Base-by-base conservation (phyloP, 2,888 invertebrate species). In the Cloeon dipterum region DNA sequence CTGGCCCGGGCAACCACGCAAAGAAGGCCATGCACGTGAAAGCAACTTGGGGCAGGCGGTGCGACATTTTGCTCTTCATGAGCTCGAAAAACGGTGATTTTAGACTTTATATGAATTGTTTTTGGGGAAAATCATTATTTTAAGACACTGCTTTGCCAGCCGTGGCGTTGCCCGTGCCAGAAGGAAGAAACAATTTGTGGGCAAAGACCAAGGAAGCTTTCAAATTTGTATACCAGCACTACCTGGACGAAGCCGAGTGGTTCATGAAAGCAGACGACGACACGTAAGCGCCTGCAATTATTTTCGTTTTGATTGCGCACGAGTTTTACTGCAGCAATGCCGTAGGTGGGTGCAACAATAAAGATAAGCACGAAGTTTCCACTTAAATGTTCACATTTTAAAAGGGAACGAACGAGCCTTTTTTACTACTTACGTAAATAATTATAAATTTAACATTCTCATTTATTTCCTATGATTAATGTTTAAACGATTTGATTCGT, bases 221-320 rank as follows among this genome's bases (percentile, higher is more conserved):
- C 53, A 71, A 74, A 48, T 86, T 89, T 51, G 72, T 86, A 16
- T 82, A 86, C 51, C 66, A 82, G 45, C 63, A 91, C 50, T 74
- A 91, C 53, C 59, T 74, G 35, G 67, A 88, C 45, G 70, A 89
- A 38, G 85, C 79, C 2, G 94, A 94, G 56, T 94, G 91, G 91
- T 94, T 98, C 55, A 62, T 94, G 49, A 98, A 98, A 56, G 94
- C 96, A 13, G 96, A 96, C 51, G 96, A 96, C 56, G 94, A 96
- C 52, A 94, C 96, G 65, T 81, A 52, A 66, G 73, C 62, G 40
- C 21, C 20, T 21, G 5, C 16, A 35, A 4, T 19, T 21, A 13
- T 21, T 23, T 20, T 35, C 21, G 35, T 14, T 35, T n/a, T n/a
- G n/a, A n/a, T n/a, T n/a, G n/a, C n/a, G n/a, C n/a, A n/a, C n/a